Evolutionary conservation across 2,888 invertebrate genomes (phyloP).

Genomic region (Poecilobothrus nobilitatus): DNA sequence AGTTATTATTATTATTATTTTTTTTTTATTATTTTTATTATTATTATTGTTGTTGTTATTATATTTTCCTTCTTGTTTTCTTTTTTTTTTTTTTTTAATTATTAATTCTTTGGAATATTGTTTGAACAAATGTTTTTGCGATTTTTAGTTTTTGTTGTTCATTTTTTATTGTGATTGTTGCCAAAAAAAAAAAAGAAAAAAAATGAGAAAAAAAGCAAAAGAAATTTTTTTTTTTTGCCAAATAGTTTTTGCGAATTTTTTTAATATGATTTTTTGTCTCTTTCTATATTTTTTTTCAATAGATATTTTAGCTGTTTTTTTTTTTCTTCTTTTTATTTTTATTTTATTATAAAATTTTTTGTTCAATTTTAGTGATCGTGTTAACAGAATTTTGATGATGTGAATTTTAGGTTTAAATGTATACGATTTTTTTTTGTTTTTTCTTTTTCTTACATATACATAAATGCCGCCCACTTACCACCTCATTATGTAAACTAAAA

Average conservation of each 20-base stretch:
- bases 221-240: not conserved
- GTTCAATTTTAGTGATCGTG: not conserved
- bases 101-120: slow-evolving; percentile 4
- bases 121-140: slow-evolving; percentile 2
- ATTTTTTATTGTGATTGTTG: not conserved
- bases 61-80: not conserved
- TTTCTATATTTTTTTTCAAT: too few relatives aligned
- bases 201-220: too few relatives aligned
- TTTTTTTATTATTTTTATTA: not conserved
- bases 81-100: not conserved
- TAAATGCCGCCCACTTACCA: not conserved
- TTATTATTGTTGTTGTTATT: not conserved
- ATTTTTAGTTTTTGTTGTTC: not conserved
- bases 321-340: too few relatives aligned
- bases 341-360: not conserved
- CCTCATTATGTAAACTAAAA: not conserved
- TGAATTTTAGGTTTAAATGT: not conserved
- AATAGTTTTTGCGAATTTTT: slow-evolving; percentile 2
- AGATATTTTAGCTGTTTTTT: too few relatives aligned
- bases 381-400: slow-evolving; percentile 3
- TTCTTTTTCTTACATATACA: not conserved
- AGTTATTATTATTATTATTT: not conserved
- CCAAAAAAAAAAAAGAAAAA: not conserved
- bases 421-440: too few relatives aligned
- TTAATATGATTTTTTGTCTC: too few relatives aligned